Conservation (phyloP, 2,113 vertebrate genomes). For the Sceloporus undulatus region DNA sequence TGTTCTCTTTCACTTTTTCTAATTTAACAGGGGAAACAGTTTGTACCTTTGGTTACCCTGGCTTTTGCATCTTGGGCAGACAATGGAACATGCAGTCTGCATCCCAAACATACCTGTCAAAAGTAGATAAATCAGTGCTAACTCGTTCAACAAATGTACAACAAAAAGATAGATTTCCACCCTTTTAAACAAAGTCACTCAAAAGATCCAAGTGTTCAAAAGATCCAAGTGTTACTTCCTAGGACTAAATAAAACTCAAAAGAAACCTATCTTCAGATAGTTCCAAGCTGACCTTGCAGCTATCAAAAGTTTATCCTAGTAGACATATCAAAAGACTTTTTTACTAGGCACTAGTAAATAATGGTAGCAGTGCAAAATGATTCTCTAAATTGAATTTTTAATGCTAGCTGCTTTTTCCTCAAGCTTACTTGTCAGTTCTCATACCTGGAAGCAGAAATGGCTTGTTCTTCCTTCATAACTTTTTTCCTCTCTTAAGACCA, state of each 20-base stretch:
- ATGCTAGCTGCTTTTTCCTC: background rate
- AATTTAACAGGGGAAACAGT: background rate
- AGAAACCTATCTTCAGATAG: background rate
- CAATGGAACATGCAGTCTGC: background rate
- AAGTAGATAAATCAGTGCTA: background rate
- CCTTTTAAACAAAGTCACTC: background rate
- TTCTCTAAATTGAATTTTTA: slow-evolving; percentile 8
- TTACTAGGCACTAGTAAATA: background rate
- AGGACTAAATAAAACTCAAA: background rate
- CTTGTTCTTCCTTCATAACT: slow-evolving; percentile 46
- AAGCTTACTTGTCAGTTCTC: slow-evolving; percentile 18
- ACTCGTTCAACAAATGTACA: background rate
- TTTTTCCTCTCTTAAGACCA: slow-evolving; percentile 50
- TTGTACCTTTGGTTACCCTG: background rate
- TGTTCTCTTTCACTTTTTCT: no score
- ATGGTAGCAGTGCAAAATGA: background rate
- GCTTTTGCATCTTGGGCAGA: background rate
- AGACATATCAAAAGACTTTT: background rate
- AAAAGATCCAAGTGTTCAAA: background rate
- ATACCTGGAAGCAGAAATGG: slow-evolving; percentile 48
- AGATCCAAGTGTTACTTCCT: background rate
- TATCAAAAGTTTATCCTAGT: background rate
- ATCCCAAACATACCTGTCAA: background rate
- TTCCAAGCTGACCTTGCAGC: background rate
- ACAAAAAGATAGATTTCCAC: background rate